Evolutionary conservation across 2,113 vertebrate genomes (phyloP), one percentile per base, ranked within the genome.

Genomic region (Marmota flaviventris): DNA sequence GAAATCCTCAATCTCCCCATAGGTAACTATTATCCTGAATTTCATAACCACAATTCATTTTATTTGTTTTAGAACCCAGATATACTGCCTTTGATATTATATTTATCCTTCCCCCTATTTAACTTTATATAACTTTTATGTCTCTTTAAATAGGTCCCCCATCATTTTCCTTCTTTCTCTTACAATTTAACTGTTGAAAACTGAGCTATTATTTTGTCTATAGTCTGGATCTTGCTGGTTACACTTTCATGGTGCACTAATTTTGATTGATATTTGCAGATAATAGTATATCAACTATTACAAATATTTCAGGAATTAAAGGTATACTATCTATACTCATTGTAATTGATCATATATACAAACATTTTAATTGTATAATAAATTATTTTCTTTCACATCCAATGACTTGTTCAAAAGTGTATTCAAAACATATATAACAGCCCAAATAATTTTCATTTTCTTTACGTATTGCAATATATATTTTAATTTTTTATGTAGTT

Each of bases 271-370:
- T 85, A 53, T 39, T 75, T 87, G 2, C 16, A 75, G 6, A 1
- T 92, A 88, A 51, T 72, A 69, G 39, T 25, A 37, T 29, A 67
- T 37, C 22, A 84, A 56, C 10, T 53, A 39, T 65, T 65, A 83
- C n/a, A 75, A 34, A 37, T 58, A 51, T 3, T 84, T 95, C 24
- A 89, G 72, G 27, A 42, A 91, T 85, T 85, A 91, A 84, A 84
- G 16, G 24, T 14, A 29, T 81, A n/a, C 18, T 85, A 67, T 67
- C 27, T 61, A 29, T 32, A 45, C 18, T 81, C 34, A n/a, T 75
- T 53, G 4, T n/a, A 73, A 82, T 61, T 81, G 53, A 72, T 34
- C 9, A 67, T 79, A 27, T 14, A 58, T 42, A 51, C 5, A 83
- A 14, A 73, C 11, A 45, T 45, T 45, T 45, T 45, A 45, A 45